phyloP scores from a whole-genome alignment of 2,113 vertebrate species.

The Nestor notabilis region DNA sequence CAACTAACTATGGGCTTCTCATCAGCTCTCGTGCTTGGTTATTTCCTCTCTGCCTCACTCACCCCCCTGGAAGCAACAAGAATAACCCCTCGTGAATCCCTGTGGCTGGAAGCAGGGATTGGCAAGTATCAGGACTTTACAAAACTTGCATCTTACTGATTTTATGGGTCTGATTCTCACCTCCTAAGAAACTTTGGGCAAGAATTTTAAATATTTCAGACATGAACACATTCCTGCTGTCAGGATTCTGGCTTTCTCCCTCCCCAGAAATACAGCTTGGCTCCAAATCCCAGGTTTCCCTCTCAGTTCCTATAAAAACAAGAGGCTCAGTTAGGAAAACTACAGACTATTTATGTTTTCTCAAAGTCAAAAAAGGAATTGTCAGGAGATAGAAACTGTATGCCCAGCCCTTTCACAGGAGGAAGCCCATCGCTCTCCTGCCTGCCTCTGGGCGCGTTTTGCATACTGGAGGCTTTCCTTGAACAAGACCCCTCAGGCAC shows the following conservation, averaged over 20 bases:
- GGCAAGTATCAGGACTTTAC: neutral
- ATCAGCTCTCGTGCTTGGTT: neutral
- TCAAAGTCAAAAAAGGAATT: neutral
- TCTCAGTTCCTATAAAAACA: neutral
- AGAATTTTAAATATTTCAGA: slow-evolving; percentile 29
- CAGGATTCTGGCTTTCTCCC: neutral
- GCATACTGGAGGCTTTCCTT: slow-evolving; percentile 51
- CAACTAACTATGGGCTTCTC: neutral
- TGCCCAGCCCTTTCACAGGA: neutral
- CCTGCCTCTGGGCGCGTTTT: neutral
- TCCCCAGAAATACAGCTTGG: neutral
- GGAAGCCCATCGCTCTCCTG: neutral
- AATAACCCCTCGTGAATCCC: neutral
- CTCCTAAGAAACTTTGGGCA: neutral
- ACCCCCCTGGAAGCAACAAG: neutral
- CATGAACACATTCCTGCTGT: neutral
- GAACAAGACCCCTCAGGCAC: slow-evolving; percentile 57
- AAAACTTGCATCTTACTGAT: neutral
- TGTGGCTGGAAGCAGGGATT: neutral
- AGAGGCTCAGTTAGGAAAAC: neutral
- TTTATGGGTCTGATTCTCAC: neutral
- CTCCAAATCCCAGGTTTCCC: neutral
- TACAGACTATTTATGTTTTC: neutral
- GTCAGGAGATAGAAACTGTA: neutral
- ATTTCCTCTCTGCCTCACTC: neutral